Evolutionary conservation across 2,113 vertebrate species (phyloP), one percentile per base, ranked within the genome.

Genomic region (Siniperca knerii): DNA sequence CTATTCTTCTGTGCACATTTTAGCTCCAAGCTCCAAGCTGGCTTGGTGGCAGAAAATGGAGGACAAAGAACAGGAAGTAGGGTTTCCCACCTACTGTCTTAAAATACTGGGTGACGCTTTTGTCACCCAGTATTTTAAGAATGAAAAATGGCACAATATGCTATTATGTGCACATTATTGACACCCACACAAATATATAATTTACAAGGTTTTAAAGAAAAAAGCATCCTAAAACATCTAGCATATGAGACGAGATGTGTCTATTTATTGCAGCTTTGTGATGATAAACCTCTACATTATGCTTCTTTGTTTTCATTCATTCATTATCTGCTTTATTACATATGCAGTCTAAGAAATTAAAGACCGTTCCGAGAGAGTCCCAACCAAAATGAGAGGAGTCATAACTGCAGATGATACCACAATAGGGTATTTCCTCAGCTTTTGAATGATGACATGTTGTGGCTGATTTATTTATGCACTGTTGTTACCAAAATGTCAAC

Each of bases 1-100:
- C 13, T 48, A n/a, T 60, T 35, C 23, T 87, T 52, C 23, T 74
- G 58, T 79, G 66, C 55, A 50, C 70, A 66, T 82, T 91, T 86
- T 21, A 72, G 77, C 79, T 72, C 23, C 37, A 23, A 58, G 75
- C 65, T 65, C 35, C 2, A 6, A 23, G 54, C 9, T n/a, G 37
- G 44, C 67, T 40, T 6, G 6, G 42, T 64, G 75, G 61, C 54
- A 81, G 62, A 79, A 89, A 86, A 86, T 85, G 83, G 81, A 86
- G 79, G 83, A 82, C 71, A 75, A 83, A 71, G 75, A 85, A 79
- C 23, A 74, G 40, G 76, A 87, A 71, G 66, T 35, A 12, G 2
- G 16, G 21, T 66, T 76, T 83, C 20, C 23, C 33, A 46, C 1
- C 10, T 42, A 29, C 50, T 40, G 11, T 77, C 21, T 46, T 81